Evolutionary conservation across 1,140 invertebrate species (phyloP), one percentile per base, ranked within the genome.

Genomic region (Brachystomella parvula): DNA sequence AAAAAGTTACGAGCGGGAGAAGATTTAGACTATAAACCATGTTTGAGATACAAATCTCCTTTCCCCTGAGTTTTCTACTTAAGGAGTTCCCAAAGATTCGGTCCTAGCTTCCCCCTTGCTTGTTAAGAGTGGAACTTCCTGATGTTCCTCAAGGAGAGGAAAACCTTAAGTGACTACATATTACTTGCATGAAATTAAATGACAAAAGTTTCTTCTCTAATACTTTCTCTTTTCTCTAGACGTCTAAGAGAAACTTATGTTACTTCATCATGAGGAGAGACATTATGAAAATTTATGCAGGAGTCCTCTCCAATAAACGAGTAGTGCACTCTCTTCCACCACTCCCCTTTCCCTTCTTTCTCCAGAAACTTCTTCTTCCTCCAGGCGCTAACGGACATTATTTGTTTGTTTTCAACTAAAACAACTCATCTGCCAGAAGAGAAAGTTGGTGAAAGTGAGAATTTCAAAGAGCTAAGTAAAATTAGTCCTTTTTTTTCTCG

Each of bases 271-370:
- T 66, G 59, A 35, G 59, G 53, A 49, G 59, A 61, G 65, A 66
- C 65, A 66, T 66, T 66, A 66, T 66, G 58, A 66, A 66, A 66
- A 66, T 66, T 66, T 66, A 66, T 66, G 33, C 59, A n/a, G n/a
- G n/a, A n/a, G 47, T 29, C 39, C 26, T 31, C 59, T 47, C 49
- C 64, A 57, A 58, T 64, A 64, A 63, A 64, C 57, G 63, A 47
- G 47, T 64, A 35, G 26, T 31, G 60, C 2, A 28, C 28, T 59
- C 39, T 44, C 39, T 24, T 53, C 47, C 3, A 53, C 21, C 26
- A 12, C 47, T 53, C 21, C 49, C 9, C 49, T 53, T n/a, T n/a
- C 24, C 49, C 12, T 53, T 53, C 24, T 15, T 24, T 53, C 24
- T 53, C 24, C 49, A 6, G 6, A 9, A 53, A 15, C 12, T 19